Evolutionary conservation across 2,888 invertebrate species (phyloP).

Genomic region (Physocephala rufipes): DNA sequence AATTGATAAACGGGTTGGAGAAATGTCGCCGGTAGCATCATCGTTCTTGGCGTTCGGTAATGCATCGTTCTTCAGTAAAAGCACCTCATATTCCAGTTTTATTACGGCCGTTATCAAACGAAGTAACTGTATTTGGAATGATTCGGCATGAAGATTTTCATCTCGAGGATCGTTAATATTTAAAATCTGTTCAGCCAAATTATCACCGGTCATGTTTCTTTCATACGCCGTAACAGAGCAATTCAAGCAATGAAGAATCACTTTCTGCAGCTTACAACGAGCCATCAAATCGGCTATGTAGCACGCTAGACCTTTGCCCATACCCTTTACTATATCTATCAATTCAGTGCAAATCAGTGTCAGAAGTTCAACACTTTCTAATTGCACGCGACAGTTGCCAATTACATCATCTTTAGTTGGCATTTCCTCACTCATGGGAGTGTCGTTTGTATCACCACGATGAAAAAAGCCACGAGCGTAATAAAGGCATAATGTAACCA

Average conservation of each 20-base stretch:
- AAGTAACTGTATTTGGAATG: slow-evolving; percentile 74
- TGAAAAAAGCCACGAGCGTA: slow-evolving; percentile 78
- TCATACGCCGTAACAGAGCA: slow-evolving; percentile 71
- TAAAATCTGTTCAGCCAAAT: slow-evolving; percentile 79
- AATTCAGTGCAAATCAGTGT: slow-evolving; percentile 78
- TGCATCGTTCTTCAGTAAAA: slow-evolving; percentile 67
- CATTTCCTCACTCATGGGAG: slow-evolving; percentile 65
- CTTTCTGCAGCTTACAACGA: slow-evolving; percentile 85
- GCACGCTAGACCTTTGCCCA: slow-evolving; percentile 78
- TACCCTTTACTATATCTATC: slow-evolving; percentile 77
- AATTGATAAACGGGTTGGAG: slow-evolving; percentile 58
- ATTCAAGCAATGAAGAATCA: slow-evolving; percentile 80
- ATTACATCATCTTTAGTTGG: slow-evolving; percentile 75
- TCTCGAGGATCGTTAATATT: slow-evolving; percentile 76
- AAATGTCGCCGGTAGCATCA: slow-evolving; percentile 57
- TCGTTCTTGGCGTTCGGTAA: slow-evolving; percentile 46
- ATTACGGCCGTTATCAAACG: slow-evolving; percentile 77
- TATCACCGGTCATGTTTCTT: slow-evolving; percentile 52
- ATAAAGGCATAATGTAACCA: slow-evolving; percentile 79
- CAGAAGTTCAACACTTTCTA: slow-evolving; percentile 79
- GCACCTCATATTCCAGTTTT: slow-evolving; percentile 78
- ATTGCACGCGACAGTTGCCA: slow-evolving; percentile 81
- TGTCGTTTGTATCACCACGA: slow-evolving; percentile 55
- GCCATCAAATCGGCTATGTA: slow-evolving; percentile 79
- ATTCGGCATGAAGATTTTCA: slow-evolving; percentile 73